Conservation (phyloP, 2,888 invertebrate species). For the Lampropteryx suffumata region DNA sequence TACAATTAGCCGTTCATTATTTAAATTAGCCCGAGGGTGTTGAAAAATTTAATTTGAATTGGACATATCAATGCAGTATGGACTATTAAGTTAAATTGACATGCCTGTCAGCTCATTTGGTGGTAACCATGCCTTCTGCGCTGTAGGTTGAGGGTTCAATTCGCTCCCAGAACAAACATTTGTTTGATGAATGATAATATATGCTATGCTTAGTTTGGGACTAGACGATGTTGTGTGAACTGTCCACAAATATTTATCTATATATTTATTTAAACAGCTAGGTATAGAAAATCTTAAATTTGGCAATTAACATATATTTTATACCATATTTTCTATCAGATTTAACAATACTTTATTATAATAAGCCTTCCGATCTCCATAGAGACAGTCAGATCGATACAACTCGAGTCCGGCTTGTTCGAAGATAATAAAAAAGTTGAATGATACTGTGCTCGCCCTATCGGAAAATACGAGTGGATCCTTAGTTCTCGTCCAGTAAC, state of each 20-base stretch:
- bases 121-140: no score
- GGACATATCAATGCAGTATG: conserved; percentile 43
- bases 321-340: background rate
- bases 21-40: conserved; percentile 43
- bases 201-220: no score
- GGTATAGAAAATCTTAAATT: no score
- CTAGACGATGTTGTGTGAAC: no score
- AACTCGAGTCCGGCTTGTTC: conserved; percentile 57
- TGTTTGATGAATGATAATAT: no score
- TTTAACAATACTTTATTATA: conserved; percentile 3
- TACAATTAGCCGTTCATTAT: conserved; percentile 50
- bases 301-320: no score
- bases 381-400: conserved; percentile 32
- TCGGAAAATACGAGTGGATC: conserved; percentile 76
- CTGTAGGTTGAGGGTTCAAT: no score
- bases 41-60: conserved; percentile 56
- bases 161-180: no score
- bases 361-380: conserved; percentile 17
- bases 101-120: no score
- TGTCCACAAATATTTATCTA: no score
- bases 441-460: conserved; percentile 74
- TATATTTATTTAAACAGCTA: no score
- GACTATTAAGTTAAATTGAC: no score
- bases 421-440: conserved; percentile 79
- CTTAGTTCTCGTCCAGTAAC: conserved; percentile 72